Evolutionary conservation across 2,113 vertebrate species (phyloP), one percentile per base, ranked within the genome.

Genomic region (Saccopteryx bilineata): DNA sequence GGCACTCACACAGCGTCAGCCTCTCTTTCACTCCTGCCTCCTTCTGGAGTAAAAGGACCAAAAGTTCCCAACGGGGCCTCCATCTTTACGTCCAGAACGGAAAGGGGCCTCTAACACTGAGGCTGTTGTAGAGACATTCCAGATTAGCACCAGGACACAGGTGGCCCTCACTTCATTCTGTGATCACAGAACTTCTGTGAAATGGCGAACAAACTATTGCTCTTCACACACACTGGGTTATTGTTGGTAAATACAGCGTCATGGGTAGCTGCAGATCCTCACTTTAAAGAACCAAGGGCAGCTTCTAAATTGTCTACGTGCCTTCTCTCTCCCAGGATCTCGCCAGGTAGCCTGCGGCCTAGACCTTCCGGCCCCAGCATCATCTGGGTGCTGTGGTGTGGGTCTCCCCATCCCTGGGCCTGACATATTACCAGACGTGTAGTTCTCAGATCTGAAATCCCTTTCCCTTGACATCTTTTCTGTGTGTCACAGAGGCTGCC

Each of bases 201-300:
- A 92, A 90, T 24, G 52, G 71, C 7, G 54, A 33, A 63, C 21
- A 56, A 91, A 61, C 28, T 11, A 13, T 54, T 15, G 54, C 94
- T 75, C 87, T 95, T 66, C 61, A 26, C 6, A 28, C n/a, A 90
- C n/a, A 66, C 28, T 91, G 33, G 87, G 85, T 91, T 48, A 14
- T 90, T 94, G 75, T 56, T 92, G 63, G 76, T 86, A 61, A 96
- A 91, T 82, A 94, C 94, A 95, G 56, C 65, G 9, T 79, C 94
- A 58, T 17, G 5, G 97, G 18, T 31, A 75, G 81, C 65, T 72
- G 46, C 90, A 39, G 48, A 87, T 85, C 93, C 90, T 93, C 60
- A 3, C 94, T 95, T 87, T 9, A 78, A 58, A 72, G 80, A 21
- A 94, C 23, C 9, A 56, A 52, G 39, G 71, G 13, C 63, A 87